Conservation (phyloP, 2,888 invertebrate genomes). For the Amphipoea oculea region DNA sequence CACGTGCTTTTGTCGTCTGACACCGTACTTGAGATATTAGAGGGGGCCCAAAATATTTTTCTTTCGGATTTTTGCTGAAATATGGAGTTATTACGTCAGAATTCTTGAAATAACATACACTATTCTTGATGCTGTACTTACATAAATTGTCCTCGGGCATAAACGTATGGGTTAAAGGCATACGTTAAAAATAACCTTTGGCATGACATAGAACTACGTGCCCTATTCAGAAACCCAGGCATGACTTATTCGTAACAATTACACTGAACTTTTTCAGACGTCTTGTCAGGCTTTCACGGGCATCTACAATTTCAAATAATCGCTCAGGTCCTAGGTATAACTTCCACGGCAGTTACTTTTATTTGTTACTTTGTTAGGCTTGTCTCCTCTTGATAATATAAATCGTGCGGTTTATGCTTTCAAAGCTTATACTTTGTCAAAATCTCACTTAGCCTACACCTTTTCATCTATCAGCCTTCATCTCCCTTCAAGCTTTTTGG, state of each 20-base stretch:
- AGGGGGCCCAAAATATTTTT: not conserved
- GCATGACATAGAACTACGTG: conserved; percentile 29
- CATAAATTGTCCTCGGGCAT: conserved; percentile 6
- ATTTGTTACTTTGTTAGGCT: not conserved
- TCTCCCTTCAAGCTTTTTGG: not conserved
- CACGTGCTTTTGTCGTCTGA: conserved; percentile 55
- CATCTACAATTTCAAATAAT: not conserved
- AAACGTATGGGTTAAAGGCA: not conserved
- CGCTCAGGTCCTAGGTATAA: not conserved
- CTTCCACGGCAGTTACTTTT: not conserved
- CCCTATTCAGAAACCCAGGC: conserved; percentile 28
- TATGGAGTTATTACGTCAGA: not conserved
- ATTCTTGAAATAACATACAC: not conserved
- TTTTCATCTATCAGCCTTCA: not conserved
- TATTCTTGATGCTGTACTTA: not conserved
- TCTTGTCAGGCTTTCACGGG: not conserved
- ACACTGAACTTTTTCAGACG: conserved; percentile 6
- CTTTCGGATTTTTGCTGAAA: not conserved
- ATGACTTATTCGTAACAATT: conserved; percentile 21
- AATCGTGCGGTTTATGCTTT: not conserved
- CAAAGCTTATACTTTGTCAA: not conserved
- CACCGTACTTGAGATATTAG: conserved; percentile 17
- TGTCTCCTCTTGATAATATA: not conserved
- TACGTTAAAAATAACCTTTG: conserved; percentile 34
- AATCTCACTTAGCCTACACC: not conserved